phyloP scores from a whole-genome alignment of 2,888 invertebrate genomes.

The Rhaphigaster nebulosa region DNA sequence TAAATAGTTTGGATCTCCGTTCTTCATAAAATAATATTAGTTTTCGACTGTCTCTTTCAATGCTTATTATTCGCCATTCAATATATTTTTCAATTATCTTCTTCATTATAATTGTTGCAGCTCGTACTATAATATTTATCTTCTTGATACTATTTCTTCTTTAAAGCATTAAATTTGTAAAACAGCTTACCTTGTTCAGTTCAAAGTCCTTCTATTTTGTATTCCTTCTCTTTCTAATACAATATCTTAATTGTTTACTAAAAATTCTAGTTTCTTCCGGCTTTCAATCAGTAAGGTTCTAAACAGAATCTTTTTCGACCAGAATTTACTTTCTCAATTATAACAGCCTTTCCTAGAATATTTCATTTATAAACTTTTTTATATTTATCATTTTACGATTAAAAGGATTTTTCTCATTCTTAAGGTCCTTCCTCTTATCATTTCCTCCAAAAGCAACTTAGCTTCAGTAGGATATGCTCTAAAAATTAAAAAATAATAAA shows the following conservation, averaged over 20 bases:
- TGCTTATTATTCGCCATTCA: background rate
- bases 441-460: slow-evolving; percentile 49
- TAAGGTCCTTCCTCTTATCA: slow-evolving; percentile 43
- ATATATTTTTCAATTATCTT: background rate
- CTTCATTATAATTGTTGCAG: background rate
- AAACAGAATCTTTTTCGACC: background rate
- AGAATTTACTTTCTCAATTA: background rate
- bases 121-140: background rate
- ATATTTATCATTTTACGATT: slow-evolving; percentile 30
- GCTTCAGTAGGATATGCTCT: slow-evolving; percentile 44
- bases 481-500: slow-evolving; percentile 49
- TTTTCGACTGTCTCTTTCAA: background rate
- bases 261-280: background rate
- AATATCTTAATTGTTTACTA: background rate
- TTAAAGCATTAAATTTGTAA: background rate
- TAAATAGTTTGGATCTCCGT: background rate
- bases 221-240: background rate
- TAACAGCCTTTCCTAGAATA: slow-evolving; percentile 20
- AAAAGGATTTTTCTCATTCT: slow-evolving; percentile 33
- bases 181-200: background rate
- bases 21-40: background rate
- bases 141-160: background rate
- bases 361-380: slow-evolving; percentile 21
- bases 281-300: background rate
- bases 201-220: background rate